Conservation (phyloP, 2,113 vertebrate genomes). For the Pluvianellus socialis region DNA sequence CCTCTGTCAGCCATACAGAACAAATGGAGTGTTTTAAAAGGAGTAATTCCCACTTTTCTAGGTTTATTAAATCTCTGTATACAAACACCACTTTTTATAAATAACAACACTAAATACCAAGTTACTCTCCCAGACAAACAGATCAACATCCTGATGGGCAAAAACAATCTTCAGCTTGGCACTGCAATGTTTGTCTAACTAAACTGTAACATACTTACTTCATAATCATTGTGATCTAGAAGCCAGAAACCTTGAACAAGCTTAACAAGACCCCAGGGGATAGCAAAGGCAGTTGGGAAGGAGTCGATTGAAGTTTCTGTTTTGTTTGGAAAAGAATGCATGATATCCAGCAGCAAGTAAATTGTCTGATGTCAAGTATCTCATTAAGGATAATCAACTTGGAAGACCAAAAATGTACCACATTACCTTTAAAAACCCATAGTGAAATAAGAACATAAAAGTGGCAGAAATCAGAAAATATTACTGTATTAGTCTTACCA, state of each 20-base stretch:
- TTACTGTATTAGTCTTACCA: background rate
- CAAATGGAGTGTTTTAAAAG: too few relatives aligned
- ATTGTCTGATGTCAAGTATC: constrained; percentile 79
- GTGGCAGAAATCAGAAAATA: background rate
- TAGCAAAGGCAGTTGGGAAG: constrained; percentile 89
- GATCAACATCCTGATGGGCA: too few relatives aligned
- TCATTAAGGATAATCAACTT: constrained; percentile 78
- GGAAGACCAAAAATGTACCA: background rate
- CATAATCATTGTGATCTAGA: constrained; percentile 90
- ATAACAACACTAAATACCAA: too few relatives aligned
- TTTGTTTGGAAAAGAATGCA: constrained; percentile 88
- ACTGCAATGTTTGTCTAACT: background rate
- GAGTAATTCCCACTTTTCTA: too few relatives aligned
- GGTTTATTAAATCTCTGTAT: too few relatives aligned
- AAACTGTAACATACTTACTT: constrained; percentile 75
- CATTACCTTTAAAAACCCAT: background rate
- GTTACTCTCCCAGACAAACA: too few relatives aligned
- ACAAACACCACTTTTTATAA: too few relatives aligned
- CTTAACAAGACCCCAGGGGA: constrained; percentile 90
- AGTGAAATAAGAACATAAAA: background rate
- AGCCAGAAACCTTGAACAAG: constrained; percentile 93
- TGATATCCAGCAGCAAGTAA: constrained; percentile 93
- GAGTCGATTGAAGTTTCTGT: constrained; percentile 83
- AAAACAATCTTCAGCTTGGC: background rate
- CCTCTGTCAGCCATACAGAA: too few relatives aligned